These are phyloP conservation scores for Cataglyphis albicans DNA, from an alignment of 2,888 invertebrate species.

Conservation along the genomic window DNA sequence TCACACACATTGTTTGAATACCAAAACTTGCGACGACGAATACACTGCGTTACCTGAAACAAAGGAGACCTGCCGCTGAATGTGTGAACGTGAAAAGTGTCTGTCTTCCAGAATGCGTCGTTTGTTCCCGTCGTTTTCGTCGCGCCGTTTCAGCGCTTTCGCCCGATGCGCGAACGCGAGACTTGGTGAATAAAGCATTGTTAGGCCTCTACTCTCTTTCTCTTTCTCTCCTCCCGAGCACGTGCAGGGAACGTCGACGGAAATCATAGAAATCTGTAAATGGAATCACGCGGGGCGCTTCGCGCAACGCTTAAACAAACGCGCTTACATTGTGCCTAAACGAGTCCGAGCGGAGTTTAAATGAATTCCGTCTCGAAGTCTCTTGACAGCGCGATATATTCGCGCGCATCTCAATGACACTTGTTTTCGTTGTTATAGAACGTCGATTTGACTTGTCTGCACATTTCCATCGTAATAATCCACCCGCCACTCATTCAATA, in stretches of 20 bases:
- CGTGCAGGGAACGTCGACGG: slow-evolving; percentile 30
- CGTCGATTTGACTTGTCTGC: slow-evolving; percentile 57
- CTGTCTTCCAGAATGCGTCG: slow-evolving; percentile 51
- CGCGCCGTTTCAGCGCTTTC: slow-evolving; percentile 48
- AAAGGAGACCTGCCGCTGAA: slow-evolving; percentile 40
- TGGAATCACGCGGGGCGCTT: slow-evolving; percentile 32
- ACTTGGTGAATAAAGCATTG: slow-evolving; percentile 55
- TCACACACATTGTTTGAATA: background rate
- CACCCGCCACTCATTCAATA: slow-evolving; percentile 46
- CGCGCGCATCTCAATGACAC: slow-evolving; percentile 46
- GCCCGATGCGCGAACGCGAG: slow-evolving; percentile 43
- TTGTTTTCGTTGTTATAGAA: slow-evolving; percentile 54
- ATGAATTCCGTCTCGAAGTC: slow-evolving; percentile 52
- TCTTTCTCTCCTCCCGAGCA: background rate
- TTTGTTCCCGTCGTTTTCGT: slow-evolving; percentile 50
- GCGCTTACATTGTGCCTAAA: slow-evolving; percentile 59
- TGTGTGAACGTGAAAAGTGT: slow-evolving; percentile 53
- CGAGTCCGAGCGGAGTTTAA: slow-evolving; percentile 62
- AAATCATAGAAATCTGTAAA: slow-evolving; percentile 53
- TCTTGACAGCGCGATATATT: slow-evolving; percentile 63
- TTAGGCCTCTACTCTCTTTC: background rate
- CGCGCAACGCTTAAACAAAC: slow-evolving; percentile 54
- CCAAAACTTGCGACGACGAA: slow-evolving; percentile 35
- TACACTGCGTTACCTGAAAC: slow-evolving; percentile 43
- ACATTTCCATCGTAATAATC: slow-evolving; percentile 66